Base-by-base conservation (phyloP, 2,113 vertebrate genomes). In the Odocoileus virginianus region DNA sequence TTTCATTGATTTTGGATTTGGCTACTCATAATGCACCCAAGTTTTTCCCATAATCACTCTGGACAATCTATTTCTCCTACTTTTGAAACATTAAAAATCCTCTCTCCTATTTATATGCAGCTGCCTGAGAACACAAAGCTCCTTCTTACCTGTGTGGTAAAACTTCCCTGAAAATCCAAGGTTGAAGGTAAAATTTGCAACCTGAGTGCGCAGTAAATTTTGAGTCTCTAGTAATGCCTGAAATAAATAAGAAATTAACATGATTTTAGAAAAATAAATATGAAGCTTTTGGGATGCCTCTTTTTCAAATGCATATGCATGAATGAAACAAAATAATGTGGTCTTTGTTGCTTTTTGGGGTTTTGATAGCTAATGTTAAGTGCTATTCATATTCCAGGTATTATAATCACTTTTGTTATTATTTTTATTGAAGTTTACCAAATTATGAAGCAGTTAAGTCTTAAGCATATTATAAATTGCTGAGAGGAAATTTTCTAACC, bases 101-200 rank as follows among this genome's bases (percentile, higher is more conserved):
- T 94, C 45, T 45, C 17, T 91, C 96, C 98, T 98, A 71, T 97
- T 98, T 98, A 98, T 94, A 40, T 96, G 97, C 78, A 96, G 57
- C 98, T 98, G 93, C 97, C 98, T 99, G 95, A 97, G 90, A 98
- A 91, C 58, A 97, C 47, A 82, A 97, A 98, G 94, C 97, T 99
- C 97, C 98, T 98, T 98, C 99, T 99, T 99, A 99, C 99, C 99
- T 99, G 99, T 99, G 96, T 99, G 99, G 99, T 99, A 99, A 99
- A 99, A 99, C 98, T 99, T 99, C 98, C 99, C 99, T 98, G 99
- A 99, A 99, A 99, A 99, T 99, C 99, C 99, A 98, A 99, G 99
- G 99, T 99, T 99, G 99, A 99, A 99, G 98, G 99, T 99, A 99
- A 99, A 99, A 99, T 99, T 99, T 99, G 99, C 99, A 99, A 99